Evolutionary conservation across 2,888 invertebrate species (phyloP).

Genomic region (Cryptocephalus moraei): DNA sequence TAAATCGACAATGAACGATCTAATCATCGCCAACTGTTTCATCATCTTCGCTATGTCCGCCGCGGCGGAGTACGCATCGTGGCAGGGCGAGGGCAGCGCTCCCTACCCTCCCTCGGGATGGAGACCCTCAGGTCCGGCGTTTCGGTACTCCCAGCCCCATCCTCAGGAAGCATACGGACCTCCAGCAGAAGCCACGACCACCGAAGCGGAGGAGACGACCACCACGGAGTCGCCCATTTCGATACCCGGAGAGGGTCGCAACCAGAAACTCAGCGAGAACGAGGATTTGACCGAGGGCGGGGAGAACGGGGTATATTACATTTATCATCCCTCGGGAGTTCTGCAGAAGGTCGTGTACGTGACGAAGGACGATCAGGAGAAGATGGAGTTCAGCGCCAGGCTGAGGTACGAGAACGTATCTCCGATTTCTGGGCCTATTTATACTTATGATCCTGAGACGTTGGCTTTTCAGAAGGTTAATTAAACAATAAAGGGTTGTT

Average conservation of each 20-base stretch:
- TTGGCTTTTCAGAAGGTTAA: conserved; percentile 2
- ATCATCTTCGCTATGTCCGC: not conserved
- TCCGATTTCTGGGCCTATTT: conserved; percentile 52
- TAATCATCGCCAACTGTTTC: not conserved
- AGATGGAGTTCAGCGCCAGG: conserved; percentile 55
- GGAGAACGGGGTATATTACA: conserved; percentile 50
- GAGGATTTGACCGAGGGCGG: conserved; percentile 13
- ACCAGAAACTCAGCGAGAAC: not conserved
- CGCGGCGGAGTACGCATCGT: not conserved
- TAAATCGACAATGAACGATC: not conserved
- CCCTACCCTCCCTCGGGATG: conserved; percentile 11
- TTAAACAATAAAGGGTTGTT: not conserved
- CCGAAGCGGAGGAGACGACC: conserved; percentile 23
- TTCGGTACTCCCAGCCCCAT: conserved; percentile 1
- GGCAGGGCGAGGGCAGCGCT: not conserved
- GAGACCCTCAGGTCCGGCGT: conserved; percentile 5
- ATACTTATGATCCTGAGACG: conserved; percentile 37
- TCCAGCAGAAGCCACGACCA: conserved; percentile 8
- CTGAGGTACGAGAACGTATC: conserved; percentile 52
- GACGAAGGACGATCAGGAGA: conserved; percentile 41
- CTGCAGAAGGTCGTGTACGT: conserved; percentile 54
- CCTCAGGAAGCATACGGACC: conserved; percentile 1
- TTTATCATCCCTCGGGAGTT: conserved; percentile 51
- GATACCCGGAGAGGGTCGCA: not conserved
- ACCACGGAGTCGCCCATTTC: conserved; percentile 20